A percentile compares a stretch with the other conserved stretches of the same genome.
Conservation (phyloP, 2,113 vertebrate genomes). For the Brachyhypopomus gauderio region DNA sequence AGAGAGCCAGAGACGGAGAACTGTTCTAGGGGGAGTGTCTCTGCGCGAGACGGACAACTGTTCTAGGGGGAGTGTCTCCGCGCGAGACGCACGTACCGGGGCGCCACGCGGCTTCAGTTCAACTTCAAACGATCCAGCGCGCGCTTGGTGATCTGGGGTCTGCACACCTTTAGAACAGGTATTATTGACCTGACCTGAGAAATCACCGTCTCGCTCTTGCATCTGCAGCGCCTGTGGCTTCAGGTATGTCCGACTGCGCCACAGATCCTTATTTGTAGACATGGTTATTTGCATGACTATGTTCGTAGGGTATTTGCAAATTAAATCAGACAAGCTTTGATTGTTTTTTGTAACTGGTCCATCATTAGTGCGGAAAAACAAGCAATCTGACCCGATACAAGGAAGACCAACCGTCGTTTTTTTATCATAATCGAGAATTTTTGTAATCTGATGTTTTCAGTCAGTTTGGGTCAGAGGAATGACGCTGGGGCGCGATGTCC, state of each 20-base stretch:
- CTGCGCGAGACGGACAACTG: conserved; percentile 15
- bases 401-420: too few relatives aligned
- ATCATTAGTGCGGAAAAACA: too few relatives aligned
- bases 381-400: too few relatives aligned
- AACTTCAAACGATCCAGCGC: conserved; percentile 68
- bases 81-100: conserved; percentile 39
- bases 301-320: not conserved
- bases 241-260: not conserved
- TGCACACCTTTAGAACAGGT: not conserved
- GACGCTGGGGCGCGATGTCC: not conserved
- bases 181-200: not conserved
- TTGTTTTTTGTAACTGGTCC: too few relatives aligned
- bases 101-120: conserved; percentile 65
- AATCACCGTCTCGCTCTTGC: not conserved
- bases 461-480: conserved; percentile 12
- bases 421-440: not conserved
- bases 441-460: not conserved
- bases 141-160: conserved; percentile 29
- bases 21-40: conserved; percentile 35
- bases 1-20: conserved; percentile 31
- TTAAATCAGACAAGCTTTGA: too few relatives aligned
- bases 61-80: conserved; percentile 42
- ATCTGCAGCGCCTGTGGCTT: not conserved
- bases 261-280: not conserved
- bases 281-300: too few relatives aligned